Conservation (phyloP, 2,888 invertebrate genomes). For the Hirtodrosophila trivittata region DNA sequence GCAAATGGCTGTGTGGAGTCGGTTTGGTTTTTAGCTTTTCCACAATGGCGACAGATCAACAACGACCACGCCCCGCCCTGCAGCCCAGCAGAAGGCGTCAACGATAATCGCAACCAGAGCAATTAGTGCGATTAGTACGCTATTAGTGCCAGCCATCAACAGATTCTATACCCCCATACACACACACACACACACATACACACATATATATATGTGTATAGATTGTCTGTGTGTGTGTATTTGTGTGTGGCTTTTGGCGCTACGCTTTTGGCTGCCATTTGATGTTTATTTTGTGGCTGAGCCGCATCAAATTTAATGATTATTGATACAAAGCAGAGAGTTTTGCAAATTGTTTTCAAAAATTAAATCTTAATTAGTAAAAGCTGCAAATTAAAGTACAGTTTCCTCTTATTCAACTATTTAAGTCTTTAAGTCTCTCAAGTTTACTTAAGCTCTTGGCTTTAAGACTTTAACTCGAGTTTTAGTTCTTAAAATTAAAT, state of each 20-base stretch:
- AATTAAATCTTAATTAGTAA: slow-evolving; percentile 1
- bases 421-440: too few species aligned
- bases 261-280: slow-evolving; percentile 33
- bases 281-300: slow-evolving; percentile 56
- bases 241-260: slow-evolving; percentile 28
- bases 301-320: slow-evolving; percentile 27
- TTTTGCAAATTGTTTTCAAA: background rate
- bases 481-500: too few species aligned
- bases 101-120: slow-evolving; percentile 77
- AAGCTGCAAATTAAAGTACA: background rate
- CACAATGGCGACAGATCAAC: slow-evolving; percentile 38
- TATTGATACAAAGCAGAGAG: slow-evolving; percentile 42
- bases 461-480: too few species aligned
- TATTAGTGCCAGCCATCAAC: slow-evolving; percentile 76
- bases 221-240: slow-evolving; percentile 15
- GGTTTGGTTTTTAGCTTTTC: slow-evolving; percentile 45
- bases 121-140: slow-evolving; percentile 78
- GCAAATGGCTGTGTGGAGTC: slow-evolving; percentile 56
- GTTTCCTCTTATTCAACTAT: too few species aligned
- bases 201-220: slow-evolving; percentile 12
- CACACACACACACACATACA: too few species aligned
- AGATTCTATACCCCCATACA: slow-evolving; percentile 16
- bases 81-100: slow-evolving; percentile 49
- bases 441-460: too few species aligned
- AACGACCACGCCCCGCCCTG: slow-evolving; percentile 19